These are phyloP conservation scores for Malurus cyaneus DNA, from an alignment of 2,113 vertebrate species.

Conservation along the genomic window DNA sequence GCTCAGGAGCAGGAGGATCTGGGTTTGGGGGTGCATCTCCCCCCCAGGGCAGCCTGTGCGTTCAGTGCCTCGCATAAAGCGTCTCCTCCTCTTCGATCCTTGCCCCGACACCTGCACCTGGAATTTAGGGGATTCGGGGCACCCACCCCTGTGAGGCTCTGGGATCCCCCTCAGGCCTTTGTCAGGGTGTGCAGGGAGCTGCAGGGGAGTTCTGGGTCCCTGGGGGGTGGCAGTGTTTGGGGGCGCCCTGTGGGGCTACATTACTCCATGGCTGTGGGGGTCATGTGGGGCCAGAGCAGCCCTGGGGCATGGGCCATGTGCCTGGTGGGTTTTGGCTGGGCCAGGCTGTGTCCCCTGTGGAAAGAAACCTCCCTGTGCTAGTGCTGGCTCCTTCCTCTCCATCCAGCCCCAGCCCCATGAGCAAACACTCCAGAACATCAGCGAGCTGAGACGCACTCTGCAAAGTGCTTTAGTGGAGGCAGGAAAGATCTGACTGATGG, in stretches of 20 bases:
- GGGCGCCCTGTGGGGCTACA: not conserved
- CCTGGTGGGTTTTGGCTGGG: accelerated
- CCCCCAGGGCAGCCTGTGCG: not conserved
- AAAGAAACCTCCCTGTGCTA: not conserved
- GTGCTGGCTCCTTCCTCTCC: not conserved
- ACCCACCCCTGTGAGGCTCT: accelerated
- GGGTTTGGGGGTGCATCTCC: not conserved
- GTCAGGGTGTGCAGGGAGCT: not conserved
- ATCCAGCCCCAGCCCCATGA: accelerated
- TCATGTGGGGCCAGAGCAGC: not conserved
- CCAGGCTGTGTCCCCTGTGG: not conserved
- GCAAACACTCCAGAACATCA: accelerated
- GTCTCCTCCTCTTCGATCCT: accelerated
- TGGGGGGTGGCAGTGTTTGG: accelerated
- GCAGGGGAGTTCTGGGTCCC: not conserved
- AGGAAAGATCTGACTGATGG: not conserved
- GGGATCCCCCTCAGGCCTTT: not conserved
- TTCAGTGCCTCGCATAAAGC: not conserved
- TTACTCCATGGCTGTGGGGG: accelerated
- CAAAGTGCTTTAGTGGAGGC: accelerated
- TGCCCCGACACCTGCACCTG: accelerated
- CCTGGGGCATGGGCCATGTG: accelerated
- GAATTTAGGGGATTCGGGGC: not conserved
- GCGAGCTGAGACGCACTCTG: not conserved
- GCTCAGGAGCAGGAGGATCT: not conserved